Evolutionary conservation across 2,113 vertebrate genomes (phyloP), one percentile per base, ranked within the genome.

Genomic region (Ovibos moschatus): DNA sequence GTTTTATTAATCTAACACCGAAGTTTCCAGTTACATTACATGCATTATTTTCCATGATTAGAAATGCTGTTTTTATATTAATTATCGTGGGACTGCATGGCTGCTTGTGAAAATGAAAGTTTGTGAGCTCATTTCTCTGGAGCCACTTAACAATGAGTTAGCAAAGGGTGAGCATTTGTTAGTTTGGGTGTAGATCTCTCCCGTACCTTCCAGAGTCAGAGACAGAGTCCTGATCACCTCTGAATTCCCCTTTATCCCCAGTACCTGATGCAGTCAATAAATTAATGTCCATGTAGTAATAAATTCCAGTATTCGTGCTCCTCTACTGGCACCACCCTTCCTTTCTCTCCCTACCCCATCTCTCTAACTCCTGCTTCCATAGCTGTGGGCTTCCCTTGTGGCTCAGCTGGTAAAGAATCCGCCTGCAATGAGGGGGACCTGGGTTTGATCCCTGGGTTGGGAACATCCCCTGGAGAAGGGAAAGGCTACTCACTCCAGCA

Each of bases 301-400:
- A 3, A 36, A 7, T 16, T 36, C 36, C 58, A 47, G 14, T 10
- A 1, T 28, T 40, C 11, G 1, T 30, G 0, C 30, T 2, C 28
- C 5, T 25, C 47, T 30, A 45, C 47, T 27, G 11, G 30, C 60
- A 9, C 5, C 79, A 25, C 33, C 25, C 6, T 53, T 2, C 9
- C 13, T 62, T 27, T 74, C 40, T 40, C 21, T 33, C 40, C 14
- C n/a, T 4, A 1, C 30, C 51, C 40, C 3, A 5, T 62, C 76
- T 58, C 16, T 71, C 14, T 58, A 14, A 11, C 36, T 36, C 2
- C 90, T 57, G 2, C 36, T 43, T 58, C n/a, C 3, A 0, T 40
- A 40, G 67, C 67, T 6, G 23, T 23, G 10, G 67, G 19, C n/a
- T 40, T 40, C 67, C 19, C 36, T 23, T 74, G 67, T 74, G 67